Evolutionary conservation across 2,888 invertebrate genomes (phyloP).

Genomic region (Perdita meconis): DNA sequence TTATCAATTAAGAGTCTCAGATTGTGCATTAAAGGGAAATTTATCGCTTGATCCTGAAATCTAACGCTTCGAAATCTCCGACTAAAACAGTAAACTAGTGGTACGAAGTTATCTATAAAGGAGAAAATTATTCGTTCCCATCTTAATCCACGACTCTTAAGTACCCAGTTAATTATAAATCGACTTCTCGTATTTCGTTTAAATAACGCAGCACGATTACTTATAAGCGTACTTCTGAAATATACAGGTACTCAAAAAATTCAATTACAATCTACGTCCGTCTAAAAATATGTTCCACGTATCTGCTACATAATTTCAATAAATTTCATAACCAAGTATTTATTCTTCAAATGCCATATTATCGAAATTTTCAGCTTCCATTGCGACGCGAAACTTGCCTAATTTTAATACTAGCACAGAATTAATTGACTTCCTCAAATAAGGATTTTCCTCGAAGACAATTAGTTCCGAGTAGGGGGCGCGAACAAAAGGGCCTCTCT

Average conservation of each 20-base stretch:
- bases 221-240: too few relatives aligned
- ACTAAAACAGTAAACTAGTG: background rate
- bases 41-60: background rate
- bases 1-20: slow-evolving; percentile 9
- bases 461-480: slow-evolving; percentile 2
- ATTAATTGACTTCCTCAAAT: background rate
- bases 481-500: slow-evolving; percentile 31
- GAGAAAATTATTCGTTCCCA: background rate
- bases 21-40: slow-evolving; percentile 9
- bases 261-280: too few relatives aligned
- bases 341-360: too few relatives aligned
- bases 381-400: too few relatives aligned
- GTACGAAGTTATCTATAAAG: background rate
- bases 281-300: too few relatives aligned
- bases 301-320: too few relatives aligned
- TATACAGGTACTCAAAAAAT: too few relatives aligned
- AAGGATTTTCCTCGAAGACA: slow-evolving; percentile 1
- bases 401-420: too few relatives aligned
- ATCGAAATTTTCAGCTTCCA: too few relatives aligned
- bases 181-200: too few relatives aligned
- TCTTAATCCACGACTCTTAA: background rate
- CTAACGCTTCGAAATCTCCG: background rate
- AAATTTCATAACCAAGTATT: too few relatives aligned
- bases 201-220: too few relatives aligned
- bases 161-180: background rate